Base-by-base conservation (phyloP, 2,797 vertebrate species). In the Rhabdophis nuchalis region DNA sequence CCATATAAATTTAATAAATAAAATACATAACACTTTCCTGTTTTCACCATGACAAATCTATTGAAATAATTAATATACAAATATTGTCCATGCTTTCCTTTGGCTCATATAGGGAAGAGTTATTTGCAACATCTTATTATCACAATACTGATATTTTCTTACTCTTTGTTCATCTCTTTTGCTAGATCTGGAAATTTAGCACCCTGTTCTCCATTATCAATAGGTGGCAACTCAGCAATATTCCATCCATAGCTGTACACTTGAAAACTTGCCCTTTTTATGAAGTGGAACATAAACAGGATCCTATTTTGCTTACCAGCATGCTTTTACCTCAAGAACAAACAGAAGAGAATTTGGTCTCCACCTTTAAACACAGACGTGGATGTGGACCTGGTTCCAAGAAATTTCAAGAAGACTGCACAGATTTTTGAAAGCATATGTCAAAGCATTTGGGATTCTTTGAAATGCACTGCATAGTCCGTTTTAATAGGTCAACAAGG, bases 131-230 rank as follows among this genome's bases (percentile, higher is more conserved):
- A 32, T 14, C 27, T 60, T 32, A 77, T 46, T 77, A 14, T 20
- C 41, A 60, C 6, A 52, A 29, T 54, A 12, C 13, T 58, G 29
- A 72, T n/a, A 32, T 87, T 32, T 54, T 85, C 68, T 25, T 57
- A 9, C 4, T 90, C 5, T 77, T 0, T 61, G 46, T 91, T 93
- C 91, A 77, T 0, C 94, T 56, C 93, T 85, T 86, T 85, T 20
- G 20, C 85, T 97, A 99, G 99, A 97, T 98, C 86, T 99, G 99
- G 99, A 98, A 98, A 94, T 99, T 99, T 97, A 99, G 99, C 97
- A 98, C 98, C 95, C 94, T 98, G 90, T 99, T 99, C 97, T 98
- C 98, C 93, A 95, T 97, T 2, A 98, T 99, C 95, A 97, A 98
- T 94, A 97, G 93, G 85, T 99, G 99, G 99, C 97, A 98, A 96